These are phyloP conservation scores for Aphaenogaster floridana DNA, from an alignment of 1,140 invertebrate species.

Conservation along the genomic window DNA sequence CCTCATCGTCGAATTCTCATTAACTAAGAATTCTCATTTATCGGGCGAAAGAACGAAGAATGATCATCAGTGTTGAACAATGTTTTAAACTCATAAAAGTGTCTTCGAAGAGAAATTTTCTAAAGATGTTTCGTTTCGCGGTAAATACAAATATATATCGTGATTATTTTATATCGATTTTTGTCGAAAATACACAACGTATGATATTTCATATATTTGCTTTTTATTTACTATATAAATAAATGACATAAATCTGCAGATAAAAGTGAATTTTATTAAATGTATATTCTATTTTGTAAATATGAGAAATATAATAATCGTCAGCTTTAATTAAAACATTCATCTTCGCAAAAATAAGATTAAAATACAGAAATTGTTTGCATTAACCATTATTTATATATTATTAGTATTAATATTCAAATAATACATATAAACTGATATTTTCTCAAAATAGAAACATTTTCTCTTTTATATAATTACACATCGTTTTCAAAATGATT, in stretches of 20 bases:
- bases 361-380: background rate
- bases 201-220: background rate
- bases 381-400: background rate
- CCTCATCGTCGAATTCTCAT: slow-evolving; percentile 37
- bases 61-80: background rate
- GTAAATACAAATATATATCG: background rate
- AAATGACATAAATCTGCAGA: background rate
- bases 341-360: background rate
- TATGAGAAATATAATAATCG: background rate
- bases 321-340: background rate
- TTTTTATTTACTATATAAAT: background rate
- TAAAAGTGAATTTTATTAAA: slow-evolving; percentile 19
- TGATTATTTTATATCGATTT: background rate
- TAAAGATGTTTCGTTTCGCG: background rate
- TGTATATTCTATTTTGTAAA: background rate
- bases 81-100: slow-evolving; percentile 4
- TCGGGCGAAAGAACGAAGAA: slow-evolving; percentile 10
- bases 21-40: slow-evolving; percentile 24
- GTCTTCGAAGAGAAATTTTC: background rate
- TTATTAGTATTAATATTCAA: background rate
- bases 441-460: background rate
- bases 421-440: background rate
- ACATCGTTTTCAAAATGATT: background rate
- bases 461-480: background rate
- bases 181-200: background rate